Base-by-base conservation (phyloP, 2,113 vertebrate species). In the Lophochroa leadbeateri region DNA sequence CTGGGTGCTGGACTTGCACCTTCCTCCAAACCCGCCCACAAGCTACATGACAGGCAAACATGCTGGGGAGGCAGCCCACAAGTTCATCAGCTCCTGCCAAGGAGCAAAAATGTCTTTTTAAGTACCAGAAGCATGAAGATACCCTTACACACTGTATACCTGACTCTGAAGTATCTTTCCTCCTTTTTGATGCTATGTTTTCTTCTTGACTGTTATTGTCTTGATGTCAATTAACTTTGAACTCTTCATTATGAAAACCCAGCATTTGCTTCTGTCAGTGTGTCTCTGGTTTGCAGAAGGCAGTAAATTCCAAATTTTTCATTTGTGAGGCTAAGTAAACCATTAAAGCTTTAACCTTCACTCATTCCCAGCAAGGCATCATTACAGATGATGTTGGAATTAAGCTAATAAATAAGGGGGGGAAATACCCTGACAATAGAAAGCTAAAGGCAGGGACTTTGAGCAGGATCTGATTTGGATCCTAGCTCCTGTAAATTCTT, bases 321-420 rank as follows among this genome's bases (percentile, higher is more conserved):
- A 75, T 86, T 93, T 75, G 24, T 57, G 53, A 77, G 84, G 41
- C 44, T 78, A 65, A 91, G 53, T 27, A 65, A 92, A 92, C 33
- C 31, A 28, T 82, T 85, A 79, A 72, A 81, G 60, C 52, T 95
- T 86, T 88, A 93, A 69, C 64, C 50, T 44, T 84, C 88, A 7
- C 80, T 71, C 86, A 52, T 93, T 94, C n/a, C 39, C 69, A 92
- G 77, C 69, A 90, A 75, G 77, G 50, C 28, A 60, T 14, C 33
- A 27, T 88, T 81, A 85, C 67, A 63, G 72, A 71, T 28, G 64
- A 49, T 82, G 65, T 33, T 89, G 90, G 80, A 94, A 95, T 95
- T 91, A 91, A 96, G 58, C n/a, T 91, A 87, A 88, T 95, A 96
- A 95, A 71, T 96, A 96, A 90, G 16, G 15, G 20, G 2, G 10